These are phyloP conservation scores for Muricea muricata DNA, from an alignment of 92 coral and sea anemone genomes.

Conservation along the genomic window DNA sequence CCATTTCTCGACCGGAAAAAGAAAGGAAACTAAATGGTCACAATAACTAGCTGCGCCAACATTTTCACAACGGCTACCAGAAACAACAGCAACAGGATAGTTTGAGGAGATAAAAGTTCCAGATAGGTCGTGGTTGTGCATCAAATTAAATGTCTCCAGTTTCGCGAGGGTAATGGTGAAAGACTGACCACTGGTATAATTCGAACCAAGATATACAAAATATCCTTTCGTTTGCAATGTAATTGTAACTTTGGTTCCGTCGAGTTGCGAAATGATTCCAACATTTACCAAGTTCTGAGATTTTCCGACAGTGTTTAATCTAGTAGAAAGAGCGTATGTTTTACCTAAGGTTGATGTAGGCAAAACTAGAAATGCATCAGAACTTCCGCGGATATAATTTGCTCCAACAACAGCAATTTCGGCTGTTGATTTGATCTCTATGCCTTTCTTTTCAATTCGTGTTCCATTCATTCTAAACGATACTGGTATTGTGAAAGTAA, in stretches of 20 bases:
- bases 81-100: conserved; percentile 46
- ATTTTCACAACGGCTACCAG: conserved; percentile 40
- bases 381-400: conserved; percentile 38
- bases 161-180: not conserved
- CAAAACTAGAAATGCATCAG: conserved; percentile 73
- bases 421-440: conserved; percentile 52
- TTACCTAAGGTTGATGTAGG: conserved; percentile 48
- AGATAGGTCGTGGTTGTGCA: not conserved
- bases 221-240: not conserved
- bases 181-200: not conserved
- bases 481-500: no score
- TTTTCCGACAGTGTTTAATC: no score
- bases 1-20: conserved; percentile 41
- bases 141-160: not conserved
- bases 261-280: conserved; percentile 39
- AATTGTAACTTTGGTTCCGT: conserved; percentile 52
- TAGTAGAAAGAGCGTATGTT: no score
- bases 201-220: not conserved
- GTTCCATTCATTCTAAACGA: no score
- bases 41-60: conserved; percentile 28
- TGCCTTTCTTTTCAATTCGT: conserved; percentile 46
- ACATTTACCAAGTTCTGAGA: not conserved
- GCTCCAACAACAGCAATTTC: conserved; percentile 62
- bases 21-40: conserved; percentile 46
- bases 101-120: conserved; percentile 33